These are phyloP conservation scores for Lottia scabra DNA, from an alignment of 2,888 invertebrate genomes.

Conservation along the genomic window DNA sequence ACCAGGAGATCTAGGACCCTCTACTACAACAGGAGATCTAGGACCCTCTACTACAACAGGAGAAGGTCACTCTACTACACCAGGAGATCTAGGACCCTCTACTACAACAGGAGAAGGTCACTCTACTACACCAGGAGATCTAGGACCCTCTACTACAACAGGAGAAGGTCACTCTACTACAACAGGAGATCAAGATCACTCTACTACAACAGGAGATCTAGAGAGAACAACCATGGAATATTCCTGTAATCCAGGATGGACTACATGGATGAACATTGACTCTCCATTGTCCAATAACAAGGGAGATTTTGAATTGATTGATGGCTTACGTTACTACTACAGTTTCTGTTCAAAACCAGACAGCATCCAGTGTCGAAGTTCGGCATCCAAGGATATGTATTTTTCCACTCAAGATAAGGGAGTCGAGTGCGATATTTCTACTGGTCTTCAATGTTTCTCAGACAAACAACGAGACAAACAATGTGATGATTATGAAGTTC, in stretches of 20 bases:
- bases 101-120: too few relatives aligned
- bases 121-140: slow-evolving; percentile 7
- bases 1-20: slow-evolving; percentile 10
- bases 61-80: too few relatives aligned
- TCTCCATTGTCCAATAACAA: slow-evolving; percentile 29
- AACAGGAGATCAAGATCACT: slow-evolving; percentile 9
- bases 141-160: slow-evolving; percentile 15
- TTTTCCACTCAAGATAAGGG: slow-evolving; percentile 40
- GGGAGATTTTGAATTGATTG: slow-evolving; percentile 48
- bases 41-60: slow-evolving; percentile 6
- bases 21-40: slow-evolving; percentile 14
- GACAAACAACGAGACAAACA: slow-evolving; percentile 38
- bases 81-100: too few relatives aligned
- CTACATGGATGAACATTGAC: slow-evolving; percentile 51
- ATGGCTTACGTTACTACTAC: slow-evolving; percentile 41
- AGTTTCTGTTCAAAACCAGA: slow-evolving; percentile 53
- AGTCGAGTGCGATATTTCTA: slow-evolving; percentile 71
- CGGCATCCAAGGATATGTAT: slow-evolving; percentile 34
- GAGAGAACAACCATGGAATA: slow-evolving; percentile 35
- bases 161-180: slow-evolving; percentile 15
- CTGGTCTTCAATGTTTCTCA: slow-evolving; percentile 78
- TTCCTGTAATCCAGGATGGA: slow-evolving; percentile 47
- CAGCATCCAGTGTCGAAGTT: slow-evolving; percentile 55
- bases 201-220: slow-evolving; percentile 11
- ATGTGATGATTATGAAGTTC: slow-evolving; percentile 63